phyloP scores from a whole-genome alignment of 2,888 invertebrate species.

The Himalopsyche japonica region DNA sequence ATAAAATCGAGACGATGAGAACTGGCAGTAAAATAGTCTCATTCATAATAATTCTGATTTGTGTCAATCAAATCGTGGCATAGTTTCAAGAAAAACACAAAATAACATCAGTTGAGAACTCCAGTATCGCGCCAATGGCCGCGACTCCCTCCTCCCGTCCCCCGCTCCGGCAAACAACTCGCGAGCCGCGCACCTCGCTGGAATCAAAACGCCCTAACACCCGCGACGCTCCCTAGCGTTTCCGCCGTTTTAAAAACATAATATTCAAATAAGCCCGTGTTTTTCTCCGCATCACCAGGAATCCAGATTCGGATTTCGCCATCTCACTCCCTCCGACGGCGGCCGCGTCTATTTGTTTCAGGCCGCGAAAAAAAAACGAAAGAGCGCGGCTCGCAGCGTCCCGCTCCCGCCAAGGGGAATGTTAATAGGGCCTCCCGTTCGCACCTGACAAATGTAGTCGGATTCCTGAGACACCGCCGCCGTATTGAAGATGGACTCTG shows the following conservation, averaged over 20 bases:
- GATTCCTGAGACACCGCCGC: slow-evolving; percentile 34
- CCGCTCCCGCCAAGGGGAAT: slow-evolving; percentile 31
- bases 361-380: slow-evolving; percentile 36
- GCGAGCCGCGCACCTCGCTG: neutral
- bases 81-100: neutral
- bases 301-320: slow-evolving; percentile 37
- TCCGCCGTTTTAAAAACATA: slow-evolving; percentile 25
- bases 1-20: neutral
- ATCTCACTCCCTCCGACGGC: slow-evolving; percentile 22
- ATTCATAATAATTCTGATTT: neutral
- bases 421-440: slow-evolving; percentile 38
- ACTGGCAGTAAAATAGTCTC: neutral
- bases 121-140: slow-evolving; percentile 32
- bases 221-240: slow-evolving; percentile 15
- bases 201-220: slow-evolving; percentile 25
- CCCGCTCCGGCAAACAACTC: neutral
- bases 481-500: neutral
- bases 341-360: slow-evolving; percentile 9
- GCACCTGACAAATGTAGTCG: slow-evolving; percentile 39
- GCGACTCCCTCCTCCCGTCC: slow-evolving; percentile 13
- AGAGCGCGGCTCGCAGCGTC: slow-evolving; percentile 24
- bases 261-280: slow-evolving; percentile 40
- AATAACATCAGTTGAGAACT: slow-evolving; percentile 3
- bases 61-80: neutral
- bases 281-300: slow-evolving; percentile 39